Conservation (phyloP, 2,797 vertebrate genomes). For the Gambelia wislizenii region DNA sequence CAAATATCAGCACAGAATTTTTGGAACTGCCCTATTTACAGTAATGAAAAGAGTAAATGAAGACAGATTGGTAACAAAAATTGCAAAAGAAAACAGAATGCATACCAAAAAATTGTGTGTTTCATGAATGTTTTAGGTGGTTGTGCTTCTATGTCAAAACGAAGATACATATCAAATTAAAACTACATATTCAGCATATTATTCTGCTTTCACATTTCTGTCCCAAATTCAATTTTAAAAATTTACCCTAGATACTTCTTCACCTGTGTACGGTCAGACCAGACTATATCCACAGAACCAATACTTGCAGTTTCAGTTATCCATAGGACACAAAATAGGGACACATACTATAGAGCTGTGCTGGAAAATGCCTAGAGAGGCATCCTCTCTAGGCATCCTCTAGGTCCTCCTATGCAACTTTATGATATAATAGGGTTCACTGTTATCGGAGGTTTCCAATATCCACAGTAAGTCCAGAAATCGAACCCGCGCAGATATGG, state of each 20-base stretch:
- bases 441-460: too few species aligned
- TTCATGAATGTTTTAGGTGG: not conserved
- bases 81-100: not conserved
- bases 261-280: too few species aligned
- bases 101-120: not conserved
- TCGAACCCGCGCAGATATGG: too few species aligned
- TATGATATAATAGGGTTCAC: too few species aligned
- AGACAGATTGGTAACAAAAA: constrained; percentile 18
- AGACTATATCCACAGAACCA: too few species aligned
- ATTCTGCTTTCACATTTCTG: not conserved
- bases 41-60: constrained; percentile 40
- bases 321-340: too few species aligned
- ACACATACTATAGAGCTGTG: too few species aligned
- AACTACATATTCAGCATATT: not conserved
- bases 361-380: too few species aligned
- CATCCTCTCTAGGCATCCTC: too few species aligned
- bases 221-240: not conserved
- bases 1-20: not conserved
- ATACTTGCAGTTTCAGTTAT: too few species aligned
- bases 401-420: too few species aligned
- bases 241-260: not conserved
- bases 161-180: not conserved
- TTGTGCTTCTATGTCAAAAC: not conserved
- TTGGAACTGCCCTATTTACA: constrained; percentile 4
- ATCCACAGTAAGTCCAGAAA: too few species aligned